Evolutionary conservation across 2,888 invertebrate species (phyloP).

Genomic region (Brenthis daphne): DNA sequence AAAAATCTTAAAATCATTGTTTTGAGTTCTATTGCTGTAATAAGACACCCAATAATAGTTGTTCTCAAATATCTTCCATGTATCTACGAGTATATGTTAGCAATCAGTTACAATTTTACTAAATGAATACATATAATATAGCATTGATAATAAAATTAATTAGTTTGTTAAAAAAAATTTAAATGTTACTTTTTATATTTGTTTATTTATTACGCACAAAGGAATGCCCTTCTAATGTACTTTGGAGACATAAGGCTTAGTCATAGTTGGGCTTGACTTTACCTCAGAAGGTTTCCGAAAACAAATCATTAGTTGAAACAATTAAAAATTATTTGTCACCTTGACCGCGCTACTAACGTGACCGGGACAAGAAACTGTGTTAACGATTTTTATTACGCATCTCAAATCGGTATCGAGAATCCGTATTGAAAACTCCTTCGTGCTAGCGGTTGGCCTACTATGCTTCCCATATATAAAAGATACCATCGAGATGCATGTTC

Average conservation of each 20-base stretch:
- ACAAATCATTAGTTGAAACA: slow-evolving; percentile 58
- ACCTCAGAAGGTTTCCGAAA: slow-evolving; percentile 44
- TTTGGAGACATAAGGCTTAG: slow-evolving; percentile 21
- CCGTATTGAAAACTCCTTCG: slow-evolving; percentile 56
- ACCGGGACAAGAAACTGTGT: slow-evolving; percentile 73
- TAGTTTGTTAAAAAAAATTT: no score
- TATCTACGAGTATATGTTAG: no score
- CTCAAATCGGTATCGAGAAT: slow-evolving; percentile 64
- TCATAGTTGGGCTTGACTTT: slow-evolving; percentile 31
- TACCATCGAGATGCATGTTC: slow-evolving; percentile 59
- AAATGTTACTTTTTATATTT: no score
- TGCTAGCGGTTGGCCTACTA: slow-evolving; percentile 79
- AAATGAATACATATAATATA: no score
- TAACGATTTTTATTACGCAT: slow-evolving; percentile 74
- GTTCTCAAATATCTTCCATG: no score
- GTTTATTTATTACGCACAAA: no score
- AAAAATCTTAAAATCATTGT: no score
- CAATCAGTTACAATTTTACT: no score
- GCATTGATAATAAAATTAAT: no score
- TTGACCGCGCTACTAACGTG: slow-evolving; percentile 67
- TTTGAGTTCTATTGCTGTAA: no score
- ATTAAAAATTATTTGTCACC: slow-evolving; percentile 63
- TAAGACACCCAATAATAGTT: no score
- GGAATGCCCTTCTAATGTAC: no score
- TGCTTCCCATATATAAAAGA: slow-evolving; percentile 73